phyloP scores from a whole-genome alignment of 2,888 invertebrate species.

The Callyntrura sp. region DNA sequence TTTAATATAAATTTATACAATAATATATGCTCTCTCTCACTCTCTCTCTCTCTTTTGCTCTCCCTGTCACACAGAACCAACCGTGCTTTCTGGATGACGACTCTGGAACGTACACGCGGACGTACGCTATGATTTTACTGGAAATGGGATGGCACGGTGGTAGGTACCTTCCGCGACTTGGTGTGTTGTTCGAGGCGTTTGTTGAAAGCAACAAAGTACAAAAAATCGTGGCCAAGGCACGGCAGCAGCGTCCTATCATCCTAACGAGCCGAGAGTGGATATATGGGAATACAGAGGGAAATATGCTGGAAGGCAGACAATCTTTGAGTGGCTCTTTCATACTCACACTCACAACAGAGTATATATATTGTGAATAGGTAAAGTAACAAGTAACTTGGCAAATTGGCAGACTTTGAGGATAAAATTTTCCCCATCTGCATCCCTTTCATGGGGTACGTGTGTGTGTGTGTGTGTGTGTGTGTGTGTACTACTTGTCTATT shows the following conservation, averaged over 20 bases:
- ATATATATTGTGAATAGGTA: slow-evolving; percentile 8
- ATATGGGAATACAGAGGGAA: slow-evolving; percentile 28
- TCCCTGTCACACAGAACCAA: no score
- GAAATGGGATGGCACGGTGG: background rate
- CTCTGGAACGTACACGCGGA: no score
- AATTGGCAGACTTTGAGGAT: slow-evolving; percentile 62
- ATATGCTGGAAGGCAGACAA: slow-evolving; percentile 55
- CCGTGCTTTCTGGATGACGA: no score
- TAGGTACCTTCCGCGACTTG: no score
- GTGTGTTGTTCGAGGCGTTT: slow-evolving; percentile 37
- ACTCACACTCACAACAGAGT: no score
- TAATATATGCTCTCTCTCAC: no score
- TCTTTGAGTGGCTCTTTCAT: slow-evolving; percentile 48
- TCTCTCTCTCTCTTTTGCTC: no score
- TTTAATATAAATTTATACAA: no score
- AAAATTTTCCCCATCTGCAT: slow-evolving; percentile 24
- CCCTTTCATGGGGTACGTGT: no score
- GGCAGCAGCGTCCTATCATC: no score
- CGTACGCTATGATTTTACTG: background rate
- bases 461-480: no score
- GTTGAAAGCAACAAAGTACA: slow-evolving; percentile 56
- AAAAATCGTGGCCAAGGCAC: slow-evolving; percentile 36
- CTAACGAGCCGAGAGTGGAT: slow-evolving; percentile 10
- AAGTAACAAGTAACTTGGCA: slow-evolving; percentile 39
- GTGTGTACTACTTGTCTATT: no score